phyloP scores from a whole-genome alignment of 1,140 invertebrate genomes.

The Heliconius himera region DNA sequence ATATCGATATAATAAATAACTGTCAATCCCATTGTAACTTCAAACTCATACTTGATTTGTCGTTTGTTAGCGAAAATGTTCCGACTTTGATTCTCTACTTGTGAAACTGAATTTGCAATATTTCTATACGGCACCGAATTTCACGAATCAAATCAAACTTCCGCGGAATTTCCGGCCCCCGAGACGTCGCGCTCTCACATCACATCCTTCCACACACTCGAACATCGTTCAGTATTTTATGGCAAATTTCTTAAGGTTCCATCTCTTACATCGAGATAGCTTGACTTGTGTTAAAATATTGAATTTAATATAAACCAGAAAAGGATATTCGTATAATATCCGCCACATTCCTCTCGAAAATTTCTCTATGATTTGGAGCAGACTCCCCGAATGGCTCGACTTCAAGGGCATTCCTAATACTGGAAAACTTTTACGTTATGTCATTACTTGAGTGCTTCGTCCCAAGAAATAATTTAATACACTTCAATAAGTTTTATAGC shows the following conservation, averaged over 20 bases:
- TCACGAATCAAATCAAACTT: conserved; percentile 58
- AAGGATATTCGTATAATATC: conserved; percentile 5
- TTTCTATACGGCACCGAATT: conserved; percentile 45
- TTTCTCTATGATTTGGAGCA: neutral
- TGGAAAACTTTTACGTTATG: conserved; percentile 10
- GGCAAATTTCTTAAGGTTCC: conserved; percentile 7
- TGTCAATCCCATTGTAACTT: neutral
- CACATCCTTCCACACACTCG: conserved; percentile 47
- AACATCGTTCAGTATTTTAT: conserved; percentile 1
- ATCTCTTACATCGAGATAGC: neutral
- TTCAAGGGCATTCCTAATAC: conserved; percentile 7
- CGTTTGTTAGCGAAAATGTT: neutral
- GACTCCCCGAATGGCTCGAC: neutral
- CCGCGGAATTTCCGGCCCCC: conserved; percentile 44
- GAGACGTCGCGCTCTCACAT: conserved; percentile 43
- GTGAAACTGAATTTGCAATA: conserved; percentile 50
- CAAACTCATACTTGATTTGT: neutral
- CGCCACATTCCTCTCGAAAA: neutral
- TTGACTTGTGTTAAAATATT: conserved; percentile 2
- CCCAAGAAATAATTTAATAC: conserved; percentile 11
- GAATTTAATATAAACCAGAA: conserved; percentile 7
- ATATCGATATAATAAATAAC: neutral
- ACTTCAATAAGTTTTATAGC: conserved; percentile 7
- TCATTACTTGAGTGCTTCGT: neutral
- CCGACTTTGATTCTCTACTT: conserved; percentile 13